phyloP scores from a whole-genome alignment of 2,113 vertebrate genomes.

The Eira barbara region DNA sequence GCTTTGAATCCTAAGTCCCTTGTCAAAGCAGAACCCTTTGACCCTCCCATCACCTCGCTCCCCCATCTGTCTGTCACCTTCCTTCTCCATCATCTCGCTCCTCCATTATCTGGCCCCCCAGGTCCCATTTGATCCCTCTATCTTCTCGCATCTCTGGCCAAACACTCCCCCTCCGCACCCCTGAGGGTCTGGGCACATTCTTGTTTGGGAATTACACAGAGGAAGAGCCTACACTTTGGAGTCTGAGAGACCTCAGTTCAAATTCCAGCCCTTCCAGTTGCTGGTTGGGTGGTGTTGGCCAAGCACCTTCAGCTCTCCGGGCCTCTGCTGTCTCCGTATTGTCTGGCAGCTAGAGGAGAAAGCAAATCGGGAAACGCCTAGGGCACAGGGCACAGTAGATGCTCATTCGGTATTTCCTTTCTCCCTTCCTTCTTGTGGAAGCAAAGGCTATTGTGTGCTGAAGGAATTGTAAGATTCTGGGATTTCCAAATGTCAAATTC shows the following conservation, averaged over 20 bases:
- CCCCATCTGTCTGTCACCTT: not conserved
- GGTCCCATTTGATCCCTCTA: not conserved
- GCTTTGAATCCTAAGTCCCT: not conserved
- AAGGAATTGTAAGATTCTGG: not conserved
- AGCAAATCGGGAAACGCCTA: not conserved
- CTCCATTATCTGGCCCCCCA: not conserved
- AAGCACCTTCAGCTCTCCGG: not conserved
- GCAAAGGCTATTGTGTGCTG: not conserved
- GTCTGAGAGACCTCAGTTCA: not conserved
- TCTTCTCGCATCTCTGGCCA: not conserved
- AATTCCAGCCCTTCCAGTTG: not conserved
- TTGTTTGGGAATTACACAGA: not conserved
- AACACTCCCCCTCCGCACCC: not conserved
- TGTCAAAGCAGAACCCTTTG: constrained; percentile 15
- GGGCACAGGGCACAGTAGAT: not conserved
- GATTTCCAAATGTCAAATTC: not conserved
- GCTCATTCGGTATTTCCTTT: not conserved
- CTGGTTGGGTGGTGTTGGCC: not conserved
- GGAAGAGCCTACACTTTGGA: not conserved
- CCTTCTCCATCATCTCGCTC: not conserved
- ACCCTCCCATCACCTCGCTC: not conserved
- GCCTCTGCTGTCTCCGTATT: not conserved
- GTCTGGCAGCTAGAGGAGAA: not conserved
- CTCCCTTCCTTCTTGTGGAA: not conserved
- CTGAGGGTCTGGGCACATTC: not conserved